Base-by-base conservation (phyloP, 2,797 vertebrate genomes). In the Mus spretus region DNA sequence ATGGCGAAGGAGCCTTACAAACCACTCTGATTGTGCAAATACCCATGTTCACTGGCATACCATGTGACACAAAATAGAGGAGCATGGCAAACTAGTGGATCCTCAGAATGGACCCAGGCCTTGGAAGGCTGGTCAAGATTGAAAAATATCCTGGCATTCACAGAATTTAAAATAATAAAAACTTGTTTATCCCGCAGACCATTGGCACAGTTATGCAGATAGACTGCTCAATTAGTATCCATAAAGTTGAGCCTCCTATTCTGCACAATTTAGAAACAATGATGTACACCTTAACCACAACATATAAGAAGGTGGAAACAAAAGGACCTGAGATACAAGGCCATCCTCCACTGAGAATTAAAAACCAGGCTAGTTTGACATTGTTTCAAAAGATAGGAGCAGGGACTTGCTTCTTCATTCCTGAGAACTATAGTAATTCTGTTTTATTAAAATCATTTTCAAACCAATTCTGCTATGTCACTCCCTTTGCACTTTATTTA, bases 171-270 rank as follows among this genome's bases (percentile, higher is more conserved):
- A 80, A 24, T 57, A 81, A n/a, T 37, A 11, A 34, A 37, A 81
- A 10, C 53, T 24, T 3, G 5, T 24, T 57, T n/a, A 1, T 81
- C 20, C 34, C n/a, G 1, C 34, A 24, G 15, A 10, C 19, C 78
- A 55, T 2, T 4, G 0, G 55, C n/a, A 22, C 1, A 55, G 19
- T n/a, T n/a, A 6, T 55, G 19, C 22, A 14, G 34, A 0, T 37
- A 81, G 34, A 57, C 31, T 57, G 11, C 10, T 80, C 12, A 26
- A 15, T 40, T 28, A 26, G 14, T 1, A 81, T 26, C 20, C 22
- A 15, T 4, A 26, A 40, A 17, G 24, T 10, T 63, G 26, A 13
- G 2, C 19, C 14, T 44, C 37, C 14, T 63, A 19, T 4, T 19
- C 37, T 44, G 57, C 81, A 61, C 15, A 61, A 83, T 44, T 40